Conservation (phyloP, 1,140 invertebrate species). For the Frieseomelitta varia region DNA sequence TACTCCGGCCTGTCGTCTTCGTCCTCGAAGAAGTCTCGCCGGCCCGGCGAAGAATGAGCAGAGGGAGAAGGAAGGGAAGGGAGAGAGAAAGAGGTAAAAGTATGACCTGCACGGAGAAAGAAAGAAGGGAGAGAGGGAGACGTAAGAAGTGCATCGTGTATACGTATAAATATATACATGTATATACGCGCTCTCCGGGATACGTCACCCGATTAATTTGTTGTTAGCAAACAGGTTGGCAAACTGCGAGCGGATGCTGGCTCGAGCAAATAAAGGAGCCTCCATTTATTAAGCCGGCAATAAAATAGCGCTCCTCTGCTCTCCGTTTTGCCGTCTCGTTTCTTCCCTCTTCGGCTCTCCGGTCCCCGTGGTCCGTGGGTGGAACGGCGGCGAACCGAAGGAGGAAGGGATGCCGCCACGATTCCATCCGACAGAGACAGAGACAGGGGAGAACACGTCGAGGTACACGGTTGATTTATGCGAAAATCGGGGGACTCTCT, state of each 20-base stretch:
- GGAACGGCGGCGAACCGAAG: slow-evolving; percentile 59
- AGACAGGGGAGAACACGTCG: slow-evolving; percentile 33
- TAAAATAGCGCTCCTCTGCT: slow-evolving; percentile 76
- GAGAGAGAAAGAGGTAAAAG: neutral
- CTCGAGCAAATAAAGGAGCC: slow-evolving; percentile 78
- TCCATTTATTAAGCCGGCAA: slow-evolving; percentile 81
- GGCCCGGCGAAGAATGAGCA: slow-evolving; percentile 14
- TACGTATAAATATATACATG: slow-evolving; percentile 19
- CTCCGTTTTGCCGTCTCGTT: slow-evolving; percentile 56
- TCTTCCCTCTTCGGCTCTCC: slow-evolving; percentile 8
- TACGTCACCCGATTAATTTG: slow-evolving; percentile 81
- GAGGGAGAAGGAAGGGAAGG: slow-evolving; percentile 5
- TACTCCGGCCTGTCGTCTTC: slow-evolving; percentile 66
- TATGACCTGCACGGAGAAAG: slow-evolving; percentile 22
- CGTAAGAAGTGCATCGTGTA: slow-evolving; percentile 46
- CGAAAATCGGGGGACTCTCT: slow-evolving; percentile 67
- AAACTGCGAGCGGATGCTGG: slow-evolving; percentile 79
- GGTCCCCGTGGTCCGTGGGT: slow-evolving; percentile 55
- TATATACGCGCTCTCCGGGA: slow-evolving; percentile 63
- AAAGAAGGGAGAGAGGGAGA: slow-evolving; percentile 52
- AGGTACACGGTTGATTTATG: slow-evolving; percentile 68
- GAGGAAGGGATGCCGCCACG: slow-evolving; percentile 43
- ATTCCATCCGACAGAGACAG: slow-evolving; percentile 30
- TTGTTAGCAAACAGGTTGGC: slow-evolving; percentile 81
- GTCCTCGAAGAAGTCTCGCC: slow-evolving; percentile 37